Base-by-base conservation (phyloP, 2,888 invertebrate species). In the Euzophera pinguis region DNA sequence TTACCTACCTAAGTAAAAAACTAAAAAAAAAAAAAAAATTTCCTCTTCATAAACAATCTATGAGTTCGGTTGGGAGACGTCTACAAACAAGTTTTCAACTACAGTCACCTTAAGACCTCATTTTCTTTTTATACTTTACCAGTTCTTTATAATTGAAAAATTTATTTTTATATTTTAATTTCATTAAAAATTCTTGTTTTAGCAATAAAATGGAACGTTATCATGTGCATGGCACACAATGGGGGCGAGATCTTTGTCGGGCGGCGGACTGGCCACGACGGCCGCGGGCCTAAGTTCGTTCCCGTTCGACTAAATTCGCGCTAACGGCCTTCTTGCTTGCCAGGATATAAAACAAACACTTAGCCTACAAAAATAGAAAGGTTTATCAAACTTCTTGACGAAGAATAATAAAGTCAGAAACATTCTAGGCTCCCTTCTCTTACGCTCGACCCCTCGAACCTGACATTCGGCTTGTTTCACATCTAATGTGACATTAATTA, bases 231-330 rank as follows among this genome's bases (percentile, higher is more conserved):
- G 74, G 78, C 73, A 79, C 76, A 88, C 86, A 87, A 87, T 87
- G 83, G 83, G 62, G 66, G 65, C 65, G 67, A 84, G 86, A 87
- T 87, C 81, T 69, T 86, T 87, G 84, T 86, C 85, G 45, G 84
- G 85, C 85, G 45, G 63, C 61, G 63, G 61, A 63, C 64, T 64
- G 53, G 69, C 73, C 81, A 81, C 83, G 81, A 76, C 72, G 71
- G 73, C 78, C 73, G 63, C 68, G 58, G 77, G 75, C 73, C 62
- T 62, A 60, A 72, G 80, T 84, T 83, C 75, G 80, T 78, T 85
- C 84, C 83, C 81, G 83, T 81, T 83, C 74, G 62, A 68, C 74
- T 65, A 81, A 84, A 86, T 78, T 71, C 77, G 79, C 81, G 83
- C 78, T 86, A 85, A 86, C 78, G 76, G 81, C 78, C 78, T 67